A percentile compares a stretch with the other conserved stretches of the same genome.
Evolutionary conservation across 2,888 invertebrate genomes (phyloP).

Genomic region (Lepidocyrtinus sp.): DNA sequence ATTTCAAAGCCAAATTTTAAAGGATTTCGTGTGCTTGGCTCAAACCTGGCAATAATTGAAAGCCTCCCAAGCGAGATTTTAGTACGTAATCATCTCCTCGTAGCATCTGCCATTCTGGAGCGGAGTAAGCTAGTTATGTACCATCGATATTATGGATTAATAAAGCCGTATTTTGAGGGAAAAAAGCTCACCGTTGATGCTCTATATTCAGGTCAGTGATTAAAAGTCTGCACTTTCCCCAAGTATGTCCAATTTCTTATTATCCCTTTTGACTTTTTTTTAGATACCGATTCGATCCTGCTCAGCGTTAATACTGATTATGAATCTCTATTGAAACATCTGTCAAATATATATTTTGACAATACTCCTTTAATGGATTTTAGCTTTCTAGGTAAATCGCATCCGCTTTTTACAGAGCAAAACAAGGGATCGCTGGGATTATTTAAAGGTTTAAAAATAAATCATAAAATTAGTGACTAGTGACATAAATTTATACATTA

Average conservation of each 20-base stretch:
- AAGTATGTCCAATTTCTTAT: too few relatives aligned
- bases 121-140: not conserved
- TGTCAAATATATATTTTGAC: not conserved
- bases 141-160: not conserved
- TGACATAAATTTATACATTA: too few relatives aligned
- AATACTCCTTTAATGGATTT: not conserved
- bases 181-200: too few relatives aligned
- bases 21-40: not conserved
- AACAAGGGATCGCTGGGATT: not conserved
- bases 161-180: not conserved
- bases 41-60: not conserved
- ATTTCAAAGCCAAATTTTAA: not conserved
- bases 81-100: not conserved
- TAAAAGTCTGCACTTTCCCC: too few relatives aligned
- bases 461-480: too few relatives aligned
- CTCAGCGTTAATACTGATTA: not conserved
- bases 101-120: not conserved
- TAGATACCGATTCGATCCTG: not conserved
- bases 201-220: too few relatives aligned
- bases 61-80: not conserved
- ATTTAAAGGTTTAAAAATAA: not conserved
- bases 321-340: not conserved
- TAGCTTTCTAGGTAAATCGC: not conserved
- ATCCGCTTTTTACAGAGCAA: not conserved
- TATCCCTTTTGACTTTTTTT: not conserved